Conservation (phyloP, 2,888 invertebrate genomes). For the Hydrotaea diabolus region DNA sequence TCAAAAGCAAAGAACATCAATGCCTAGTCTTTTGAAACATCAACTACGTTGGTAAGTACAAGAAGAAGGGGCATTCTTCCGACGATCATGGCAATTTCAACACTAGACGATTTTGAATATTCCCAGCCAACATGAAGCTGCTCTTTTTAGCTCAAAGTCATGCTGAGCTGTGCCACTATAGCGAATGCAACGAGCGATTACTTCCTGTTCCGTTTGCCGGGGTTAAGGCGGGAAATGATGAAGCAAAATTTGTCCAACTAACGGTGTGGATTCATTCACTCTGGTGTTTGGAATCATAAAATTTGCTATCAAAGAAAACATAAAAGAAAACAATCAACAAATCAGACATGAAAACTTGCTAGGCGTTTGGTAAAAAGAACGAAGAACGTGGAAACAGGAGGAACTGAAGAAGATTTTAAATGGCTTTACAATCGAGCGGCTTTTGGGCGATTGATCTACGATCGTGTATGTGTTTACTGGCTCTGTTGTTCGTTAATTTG, state of each 20-base stretch:
- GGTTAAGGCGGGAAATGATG: background rate
- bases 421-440: conserved; percentile 11
- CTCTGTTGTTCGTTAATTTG: background rate
- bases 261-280: background rate
- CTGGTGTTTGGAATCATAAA: background rate
- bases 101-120: background rate
- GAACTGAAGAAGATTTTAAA: too few species aligned
- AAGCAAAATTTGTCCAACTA: background rate
- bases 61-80: too few species aligned
- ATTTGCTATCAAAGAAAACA: background rate
- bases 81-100: background rate
- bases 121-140: too few species aligned
- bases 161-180: too few species aligned
- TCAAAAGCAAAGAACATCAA: background rate
- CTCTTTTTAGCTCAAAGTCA: background rate
- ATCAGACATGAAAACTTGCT: background rate
- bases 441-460: background rate
- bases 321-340: conserved; percentile 2
- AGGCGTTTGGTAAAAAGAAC: background rate
- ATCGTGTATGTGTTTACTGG: background rate
- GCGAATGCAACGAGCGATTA: background rate
- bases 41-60: too few species aligned
- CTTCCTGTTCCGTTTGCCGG: conserved; percentile 19
- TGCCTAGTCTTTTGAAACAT: background rate
- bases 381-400: too few species aligned